A percentile compares a stretch with the other conserved stretches of the same genome.
phyloP scores from a whole-genome alignment of 1,140 invertebrate species.

The Drosophila lacteicornis region DNA sequence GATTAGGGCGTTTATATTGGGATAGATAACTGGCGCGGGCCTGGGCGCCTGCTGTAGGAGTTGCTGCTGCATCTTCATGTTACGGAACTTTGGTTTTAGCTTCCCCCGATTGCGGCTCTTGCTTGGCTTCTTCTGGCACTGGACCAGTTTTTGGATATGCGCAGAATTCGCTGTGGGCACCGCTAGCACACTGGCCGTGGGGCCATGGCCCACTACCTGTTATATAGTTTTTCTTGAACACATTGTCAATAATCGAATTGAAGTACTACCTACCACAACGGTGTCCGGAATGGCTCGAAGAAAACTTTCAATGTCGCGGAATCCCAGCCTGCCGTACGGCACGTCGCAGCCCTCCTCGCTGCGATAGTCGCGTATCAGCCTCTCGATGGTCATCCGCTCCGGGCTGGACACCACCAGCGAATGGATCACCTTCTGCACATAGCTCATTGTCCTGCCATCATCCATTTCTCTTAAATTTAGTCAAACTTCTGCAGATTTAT shows the following conservation, averaged over 20 bases:
- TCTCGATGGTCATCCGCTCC: constrained; percentile 51
- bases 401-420: constrained; percentile 69
- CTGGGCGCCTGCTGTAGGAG: not conserved
- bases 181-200: constrained; percentile 38
- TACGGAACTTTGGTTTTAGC: constrained; percentile 1
- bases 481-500: not conserved
- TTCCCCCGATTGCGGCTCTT: not conserved
- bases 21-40: not conserved
- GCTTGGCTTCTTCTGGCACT: constrained; percentile 44
- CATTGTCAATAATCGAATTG: too few species aligned
- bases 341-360: constrained; percentile 55
- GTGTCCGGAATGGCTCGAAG: constrained; percentile 64
- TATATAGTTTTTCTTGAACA: not conserved
- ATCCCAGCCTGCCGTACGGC: constrained; percentile 62
- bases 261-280: constrained; percentile 36
- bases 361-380: constrained; percentile 57
- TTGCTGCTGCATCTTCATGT: not conserved
- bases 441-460: not conserved
- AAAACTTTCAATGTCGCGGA: constrained; percentile 57
- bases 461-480: constrained; percentile 2
- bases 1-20: constrained; percentile 13
- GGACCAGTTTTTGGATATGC: constrained; percentile 66
- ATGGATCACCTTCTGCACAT: constrained; percentile 65
- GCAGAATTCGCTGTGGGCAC: constrained; percentile 36
- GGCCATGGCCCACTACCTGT: constrained; percentile 61